These are phyloP conservation scores for Lipophrys pholis DNA, from an alignment of 2,113 vertebrate genomes.

Conservation along the genomic window DNA sequence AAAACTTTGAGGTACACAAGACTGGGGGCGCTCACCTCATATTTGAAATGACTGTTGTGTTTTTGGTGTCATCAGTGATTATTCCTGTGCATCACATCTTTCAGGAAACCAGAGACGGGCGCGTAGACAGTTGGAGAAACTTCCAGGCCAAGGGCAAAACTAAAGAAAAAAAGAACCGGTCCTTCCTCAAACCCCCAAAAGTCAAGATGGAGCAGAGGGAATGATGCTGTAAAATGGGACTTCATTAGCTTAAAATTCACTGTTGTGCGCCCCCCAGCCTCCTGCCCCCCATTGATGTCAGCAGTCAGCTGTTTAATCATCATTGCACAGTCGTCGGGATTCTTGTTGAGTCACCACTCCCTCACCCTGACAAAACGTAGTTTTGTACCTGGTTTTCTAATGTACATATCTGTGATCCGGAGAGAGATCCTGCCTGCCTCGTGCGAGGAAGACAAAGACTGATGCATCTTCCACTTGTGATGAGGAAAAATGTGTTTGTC, in stretches of 20 bases:
- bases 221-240: constrained; percentile 65
- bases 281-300: constrained; percentile 38
- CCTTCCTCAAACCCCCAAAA: constrained; percentile 98
- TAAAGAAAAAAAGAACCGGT: constrained; percentile 96
- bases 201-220: constrained; percentile 98
- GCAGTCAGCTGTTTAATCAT: constrained; percentile 50
- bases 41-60: not conserved
- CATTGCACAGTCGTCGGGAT: constrained; percentile 28
- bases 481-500: constrained; percentile 39
- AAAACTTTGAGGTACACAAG: constrained; percentile 93
- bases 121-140: constrained; percentile 97
- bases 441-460: constrained; percentile 40
- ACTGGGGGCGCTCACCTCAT: not conserved
- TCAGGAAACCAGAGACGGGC: constrained; percentile 96
- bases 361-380: constrained; percentile 50
- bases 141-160: constrained; percentile 97
- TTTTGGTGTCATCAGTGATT: too few relatives aligned
- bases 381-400: constrained; percentile 75
- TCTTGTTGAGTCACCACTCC: constrained; percentile 20
- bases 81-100: not conserved
- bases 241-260: constrained; percentile 34
- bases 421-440: constrained; percentile 50
- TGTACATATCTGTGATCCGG: constrained; percentile 74
- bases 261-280: not conserved
- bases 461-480: constrained; percentile 60